phyloP scores from a whole-genome alignment of 2,888 invertebrate genomes.

The Perizoma flavofasciatum region DNA sequence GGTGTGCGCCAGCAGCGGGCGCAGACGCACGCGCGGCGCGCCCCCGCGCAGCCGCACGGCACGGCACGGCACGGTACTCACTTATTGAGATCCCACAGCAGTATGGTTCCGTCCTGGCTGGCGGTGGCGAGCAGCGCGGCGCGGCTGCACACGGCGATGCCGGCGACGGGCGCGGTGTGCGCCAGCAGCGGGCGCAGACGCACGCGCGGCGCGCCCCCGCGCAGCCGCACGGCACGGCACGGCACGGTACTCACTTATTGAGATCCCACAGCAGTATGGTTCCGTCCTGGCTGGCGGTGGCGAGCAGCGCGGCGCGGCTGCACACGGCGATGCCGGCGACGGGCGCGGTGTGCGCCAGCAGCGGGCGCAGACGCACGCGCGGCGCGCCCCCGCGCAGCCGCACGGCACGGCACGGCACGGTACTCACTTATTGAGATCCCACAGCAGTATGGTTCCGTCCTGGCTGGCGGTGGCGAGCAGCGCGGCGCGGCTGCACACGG shows the following conservation, averaged over 20 bases:
- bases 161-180: slow-evolving; percentile 78
- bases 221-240: too few relatives aligned
- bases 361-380: slow-evolving; percentile 45
- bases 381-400: too few relatives aligned
- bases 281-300: slow-evolving; percentile 88
- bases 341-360: slow-evolving; percentile 54
- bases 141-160: slow-evolving; percentile 87
- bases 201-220: slow-evolving; percentile 50
- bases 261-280: slow-evolving; percentile 94
- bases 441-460: slow-evolving; percentile 90
- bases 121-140: slow-evolving; percentile 91
- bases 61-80: slow-evolving; percentile 46
- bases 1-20: slow-evolving; percentile 44
- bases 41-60: too few relatives aligned
- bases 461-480: slow-evolving; percentile 89
- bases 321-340: slow-evolving; percentile 88
- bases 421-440: slow-evolving; percentile 91
- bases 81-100: slow-evolving; percentile 94
- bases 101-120: slow-evolving; percentile 87
- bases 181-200: slow-evolving; percentile 42
- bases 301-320: slow-evolving; percentile 90
- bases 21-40: slow-evolving; percentile 47
- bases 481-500: slow-evolving; percentile 89
- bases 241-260: slow-evolving; percentile 81
- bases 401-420: background rate